Percentiles rank a stretch among this genome's conserved stretches.
phyloP scores from a whole-genome alignment of 2,888 invertebrate species.

The Philhelius pedissequus region DNA sequence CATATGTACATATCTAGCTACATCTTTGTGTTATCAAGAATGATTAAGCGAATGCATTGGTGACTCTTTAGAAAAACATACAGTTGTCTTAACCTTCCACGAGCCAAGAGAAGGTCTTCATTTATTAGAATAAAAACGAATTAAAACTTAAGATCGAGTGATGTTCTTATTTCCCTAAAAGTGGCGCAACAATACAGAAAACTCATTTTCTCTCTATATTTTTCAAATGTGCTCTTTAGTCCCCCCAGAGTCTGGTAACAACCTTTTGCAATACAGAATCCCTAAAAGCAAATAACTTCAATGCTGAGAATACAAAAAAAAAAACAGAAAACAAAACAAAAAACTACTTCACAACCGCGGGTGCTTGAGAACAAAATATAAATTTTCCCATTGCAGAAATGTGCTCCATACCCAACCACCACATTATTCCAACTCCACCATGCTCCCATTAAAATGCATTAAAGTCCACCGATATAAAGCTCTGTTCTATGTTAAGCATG shows the following conservation, averaged over 20 bases:
- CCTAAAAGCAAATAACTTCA: slow-evolving; percentile 21
- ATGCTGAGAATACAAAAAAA: background rate
- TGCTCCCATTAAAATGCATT: slow-evolving; percentile 48
- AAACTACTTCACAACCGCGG: background rate
- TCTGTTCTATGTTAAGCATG: slow-evolving; percentile 32
- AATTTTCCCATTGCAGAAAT: slow-evolving; percentile 13
- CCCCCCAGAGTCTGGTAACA: background rate
- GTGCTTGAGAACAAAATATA: slow-evolving; percentile 37
- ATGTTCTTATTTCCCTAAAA: too few species aligned
- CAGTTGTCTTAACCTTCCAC: too few species aligned
- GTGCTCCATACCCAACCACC: background rate
- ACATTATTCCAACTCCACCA: background rate
- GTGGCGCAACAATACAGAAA: too few species aligned
- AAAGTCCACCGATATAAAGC: slow-evolving; percentile 21
- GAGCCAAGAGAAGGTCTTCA: too few species aligned
- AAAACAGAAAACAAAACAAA: background rate
- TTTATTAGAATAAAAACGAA: too few species aligned
- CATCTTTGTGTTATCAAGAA: too few species aligned
- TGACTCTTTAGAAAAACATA: too few species aligned
- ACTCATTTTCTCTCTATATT: too few species aligned
- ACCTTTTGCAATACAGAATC: background rate
- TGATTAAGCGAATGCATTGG: too few species aligned
- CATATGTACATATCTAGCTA: too few species aligned
- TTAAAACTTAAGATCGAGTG: too few species aligned
- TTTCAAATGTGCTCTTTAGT: slow-evolving; percentile 15